phyloP scores from a whole-genome alignment of 2,797 vertebrate species.

The Pseudochirops cupreus region DNA sequence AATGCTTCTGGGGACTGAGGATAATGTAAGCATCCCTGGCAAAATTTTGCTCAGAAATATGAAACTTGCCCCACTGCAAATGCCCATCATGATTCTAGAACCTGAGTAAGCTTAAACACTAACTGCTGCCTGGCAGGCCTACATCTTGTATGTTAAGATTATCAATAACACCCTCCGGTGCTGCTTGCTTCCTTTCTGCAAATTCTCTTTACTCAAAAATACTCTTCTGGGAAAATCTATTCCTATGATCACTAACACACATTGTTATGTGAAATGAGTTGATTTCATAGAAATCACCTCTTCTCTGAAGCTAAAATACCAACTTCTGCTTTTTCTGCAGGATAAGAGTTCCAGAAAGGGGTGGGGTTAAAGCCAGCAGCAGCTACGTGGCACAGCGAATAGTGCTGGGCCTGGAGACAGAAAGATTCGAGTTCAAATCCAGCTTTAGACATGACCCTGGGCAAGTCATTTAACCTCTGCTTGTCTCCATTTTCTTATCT shows the following conservation, averaged over 20 bases:
- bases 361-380: not conserved
- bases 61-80: not conserved
- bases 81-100: not conserved
- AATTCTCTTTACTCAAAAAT: slow-evolving; percentile 46
- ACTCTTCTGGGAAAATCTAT: slow-evolving; percentile 31
- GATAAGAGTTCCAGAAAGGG: slow-evolving; percentile 51
- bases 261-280: slow-evolving; percentile 50
- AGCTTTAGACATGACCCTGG: not conserved
- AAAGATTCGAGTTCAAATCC: not conserved
- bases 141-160: not conserved
- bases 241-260: slow-evolving; percentile 62
- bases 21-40: not conserved
- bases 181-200: slow-evolving; percentile 14
- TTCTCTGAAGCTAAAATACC: slow-evolving; percentile 59
- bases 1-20: not conserved
- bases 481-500: not conserved
- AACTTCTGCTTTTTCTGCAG: slow-evolving; percentile 28
- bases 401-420: not conserved
- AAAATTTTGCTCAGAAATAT: slow-evolving; percentile 8
- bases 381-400: not conserved
- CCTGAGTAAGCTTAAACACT: rapidly evolving
- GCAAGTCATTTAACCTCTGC: not conserved
- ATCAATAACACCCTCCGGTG: slow-evolving; percentile 20
- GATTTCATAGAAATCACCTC: slow-evolving; percentile 64
- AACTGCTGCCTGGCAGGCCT: not conserved